phyloP scores from a whole-genome alignment of 2,113 vertebrate genomes.

The Gambusia holbrooki region DNA sequence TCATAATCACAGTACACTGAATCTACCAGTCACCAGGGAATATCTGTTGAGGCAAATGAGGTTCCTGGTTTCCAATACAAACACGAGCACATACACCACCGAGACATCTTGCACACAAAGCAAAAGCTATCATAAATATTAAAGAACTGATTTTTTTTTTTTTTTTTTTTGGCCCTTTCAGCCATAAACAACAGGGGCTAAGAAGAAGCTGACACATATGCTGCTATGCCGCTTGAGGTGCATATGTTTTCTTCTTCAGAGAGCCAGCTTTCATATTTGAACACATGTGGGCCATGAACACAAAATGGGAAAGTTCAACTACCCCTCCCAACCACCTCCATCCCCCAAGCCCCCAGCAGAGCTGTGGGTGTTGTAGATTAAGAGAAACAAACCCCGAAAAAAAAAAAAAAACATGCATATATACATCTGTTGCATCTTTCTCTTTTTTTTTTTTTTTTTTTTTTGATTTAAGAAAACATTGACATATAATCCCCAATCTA shows the following conservation, averaged over 20 bases:
- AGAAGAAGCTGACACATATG: conserved; percentile 62
- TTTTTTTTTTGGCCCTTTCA: conserved; percentile 34
- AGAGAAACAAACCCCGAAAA: neutral
- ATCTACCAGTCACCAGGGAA: conserved; percentile 65
- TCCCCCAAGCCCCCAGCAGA: conserved; percentile 17
- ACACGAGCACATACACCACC: conserved; percentile 29
- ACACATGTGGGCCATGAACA: conserved; percentile 51
- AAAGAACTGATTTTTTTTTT: conserved; percentile 66
- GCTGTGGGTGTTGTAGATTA: conserved; percentile 33
- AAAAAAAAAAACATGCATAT: too few relatives aligned
- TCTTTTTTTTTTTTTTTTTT: neutral
- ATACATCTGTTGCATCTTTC: conserved; percentile 5
- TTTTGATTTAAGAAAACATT: neutral
- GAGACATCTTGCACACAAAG: conserved; percentile 35
- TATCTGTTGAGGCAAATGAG: conserved; percentile 65
- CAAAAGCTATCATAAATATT: conserved; percentile 71
- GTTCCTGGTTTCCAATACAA: conserved; percentile 56
- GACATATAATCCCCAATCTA: conserved; percentile 1
- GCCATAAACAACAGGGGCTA: conserved; percentile 67
- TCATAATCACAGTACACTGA: conserved; percentile 69
- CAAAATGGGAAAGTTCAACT: conserved; percentile 58
- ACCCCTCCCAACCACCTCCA: conserved; percentile 8
- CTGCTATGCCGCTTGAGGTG: conserved; percentile 36
- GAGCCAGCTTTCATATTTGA: conserved; percentile 53
- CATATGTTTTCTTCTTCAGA: conserved; percentile 32